Evolutionary conservation across 2,113 vertebrate genomes (phyloP), one percentile per base, ranked within the genome.

Genomic region (Phalacrocorax aristotelis): DNA sequence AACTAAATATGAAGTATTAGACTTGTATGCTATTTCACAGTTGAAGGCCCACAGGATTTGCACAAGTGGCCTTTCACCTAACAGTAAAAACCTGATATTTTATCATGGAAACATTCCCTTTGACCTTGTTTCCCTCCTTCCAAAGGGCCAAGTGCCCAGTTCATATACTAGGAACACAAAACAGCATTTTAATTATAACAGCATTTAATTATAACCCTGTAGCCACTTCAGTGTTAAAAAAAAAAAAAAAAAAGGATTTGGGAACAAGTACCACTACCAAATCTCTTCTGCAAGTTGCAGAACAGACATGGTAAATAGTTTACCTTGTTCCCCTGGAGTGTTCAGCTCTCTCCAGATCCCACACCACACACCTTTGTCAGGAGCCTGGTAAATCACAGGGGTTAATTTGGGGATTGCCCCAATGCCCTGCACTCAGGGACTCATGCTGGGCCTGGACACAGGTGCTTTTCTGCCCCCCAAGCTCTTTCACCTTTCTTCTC

Each of bases 231-330:
- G 13, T n/a, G 13, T n/a, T 44, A 44, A 44, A 44, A 44, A 14
- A 55, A 46, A 40, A 36, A 87, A 26, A 12, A 15, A 61, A 61
- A 15, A 1, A 15, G 30, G 60, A 44, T 68, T 70, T 64, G 9
- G 49, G 26, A 34, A 76, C 29, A 5, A 7, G 21, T 7, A 30
- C 21, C 1, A 2, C 55, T 16, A 62, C 44, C 38, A 72, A 42
- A 44, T 23, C 29, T 38, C 26, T 34, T 9, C 49, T 0, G 0
- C 25, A 11, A 27, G n/a, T 9, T 36, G 58, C 11, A 34, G 65
- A 40, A 25, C 30, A 49, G 40, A 9, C 2, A 3, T 0, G 5
- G 34, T 2, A 38, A 5, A 2, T 2, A 15, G 3, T 30, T 27
- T 36, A 18, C 26, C 52, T 7, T 6, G 25, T 44, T 30, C 9